Evolutionary conservation across 2,888 invertebrate species (phyloP), one percentile per base, ranked within the genome.

Genomic region (Portevinia maculata): DNA sequence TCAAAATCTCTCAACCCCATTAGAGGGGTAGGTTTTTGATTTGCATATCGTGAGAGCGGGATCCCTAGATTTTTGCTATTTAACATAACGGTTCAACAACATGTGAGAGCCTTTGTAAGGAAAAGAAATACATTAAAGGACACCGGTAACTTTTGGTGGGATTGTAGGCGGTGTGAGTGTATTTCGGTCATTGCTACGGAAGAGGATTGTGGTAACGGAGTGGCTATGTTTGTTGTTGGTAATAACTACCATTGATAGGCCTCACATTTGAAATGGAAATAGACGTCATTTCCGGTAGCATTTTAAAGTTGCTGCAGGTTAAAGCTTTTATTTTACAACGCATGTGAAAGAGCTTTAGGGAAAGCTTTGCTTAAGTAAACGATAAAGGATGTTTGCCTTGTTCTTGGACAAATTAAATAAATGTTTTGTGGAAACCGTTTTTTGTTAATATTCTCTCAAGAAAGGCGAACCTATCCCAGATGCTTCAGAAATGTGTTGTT

Each of bases 11-110:
- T 7, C 24, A 32, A 46, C 70, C 67, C 71, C 78, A 67, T 19
- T 7, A 7, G 53, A 71, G 67, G 67, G 71, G 76, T 64, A 32
- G 24, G 17, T 24, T 24, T 65, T 48, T 39, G 5, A 15, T 6
- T 32, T 41, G 9, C 17, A 34, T 17, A 44, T 64, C 74, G 62
- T 55, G 62, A 79, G 70, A 52, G 53, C 30, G 15, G 37, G 21
- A 59, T 64, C 41, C 60, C 19, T 46, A 13, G 62, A 62, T 46
- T 65, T 55, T 55, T 28, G 41, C 55, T 57, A 44, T 78, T 83
- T 83, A 67, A 55, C 78, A 83, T 83, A 83, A 76, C 41, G 46
- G 69, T 70, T 48, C 21, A 62, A 24, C 50, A 46, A 34, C 46
- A 64, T 32, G 48, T 41, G 21, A 44, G 53, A 37, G 37, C 6